phyloP scores from a whole-genome alignment of 2,113 vertebrate genomes.

The Penelope pileata region DNA sequence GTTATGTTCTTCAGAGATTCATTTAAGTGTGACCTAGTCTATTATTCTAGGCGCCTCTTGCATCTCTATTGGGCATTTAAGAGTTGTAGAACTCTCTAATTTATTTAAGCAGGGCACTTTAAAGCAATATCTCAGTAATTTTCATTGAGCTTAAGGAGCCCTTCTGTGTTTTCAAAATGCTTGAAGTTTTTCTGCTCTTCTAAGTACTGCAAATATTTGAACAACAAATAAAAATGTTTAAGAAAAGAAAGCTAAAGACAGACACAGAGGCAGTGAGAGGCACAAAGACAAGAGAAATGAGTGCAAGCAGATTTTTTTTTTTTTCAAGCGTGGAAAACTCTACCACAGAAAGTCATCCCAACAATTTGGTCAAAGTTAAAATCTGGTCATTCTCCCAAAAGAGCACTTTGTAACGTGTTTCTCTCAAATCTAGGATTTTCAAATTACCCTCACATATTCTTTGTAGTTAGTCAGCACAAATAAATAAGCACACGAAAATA shows the following conservation, averaged over 20 bases:
- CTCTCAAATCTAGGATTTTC: neutral
- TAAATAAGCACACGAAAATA: neutral
- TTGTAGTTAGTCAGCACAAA: neutral
- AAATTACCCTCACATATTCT: neutral
- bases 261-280: neutral
- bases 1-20: conserved; percentile 72
- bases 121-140: conserved; percentile 66
- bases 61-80: conserved; percentile 67
- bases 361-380: neutral
- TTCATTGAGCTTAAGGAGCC: conserved; percentile 68
- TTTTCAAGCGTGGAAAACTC: neutral
- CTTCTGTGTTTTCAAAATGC: conserved; percentile 72
- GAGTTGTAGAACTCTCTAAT: conserved; percentile 78
- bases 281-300: conserved; percentile 1
- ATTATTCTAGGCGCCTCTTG: conserved; percentile 68
- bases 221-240: conserved; percentile 46
- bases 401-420: neutral
- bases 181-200: conserved; percentile 67
- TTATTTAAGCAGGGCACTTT: conserved; percentile 75
- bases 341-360: neutral
- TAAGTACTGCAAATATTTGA: conserved; percentile 75
- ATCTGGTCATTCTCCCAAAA: neutral
- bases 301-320: neutral
- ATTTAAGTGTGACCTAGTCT: conserved; percentile 79
- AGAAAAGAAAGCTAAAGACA: conserved; percentile 14